Base-by-base conservation (phyloP, 2,113 vertebrate genomes). In the Malurus elegans region DNA sequence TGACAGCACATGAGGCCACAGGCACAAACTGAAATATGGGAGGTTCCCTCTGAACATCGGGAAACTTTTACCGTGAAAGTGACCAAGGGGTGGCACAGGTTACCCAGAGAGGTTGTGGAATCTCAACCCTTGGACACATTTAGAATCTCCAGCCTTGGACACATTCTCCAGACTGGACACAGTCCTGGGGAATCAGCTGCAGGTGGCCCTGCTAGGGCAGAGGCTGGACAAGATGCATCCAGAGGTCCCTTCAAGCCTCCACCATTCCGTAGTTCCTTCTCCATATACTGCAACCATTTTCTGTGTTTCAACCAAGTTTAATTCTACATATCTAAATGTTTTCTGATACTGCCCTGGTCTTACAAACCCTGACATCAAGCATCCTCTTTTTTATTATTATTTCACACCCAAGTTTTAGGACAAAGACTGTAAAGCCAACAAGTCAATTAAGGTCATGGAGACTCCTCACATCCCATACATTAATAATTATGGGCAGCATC, bases 1-100 rank as follows among this genome's bases (percentile, higher is more conserved):
- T 1, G 31, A 88, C 31, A 66, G 71, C 31, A 44, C 1, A 0
- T 0, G 28, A 82, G 42, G 45, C 51, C 16, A 16, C 1, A 17
- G 42, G 21, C 76, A 76, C 24, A 40, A 58, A 72, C 21, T 24
- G 31, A 54, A 62, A 75, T 5, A 14, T 4, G 6, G 38, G 18
- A 79, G 10, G 28, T 9, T 79, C 31, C 20, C 32, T 40, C 38
- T 28, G 51, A 82, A 18, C 51, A 53, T 36, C 31, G 53, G 44
- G 28, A 58, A 71, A 50, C 14, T 34, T 70, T 2, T 4, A 28
- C 53, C 32, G 14, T 18, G 53, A 24, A 28, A 54, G 28, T 54
- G 44, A 79, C 28, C 1, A 3, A 48, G 47, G 13, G 10, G 31
- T 28, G 38, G n/a, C 58, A 60, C 25, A 45, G 44, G 48, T 1